Percentiles rank a stretch among this genome's conserved stretches.
These are phyloP conservation scores for Recurvirostra avosetta DNA, from an alignment of 2,113 vertebrate genomes.

Conservation along the genomic window DNA sequence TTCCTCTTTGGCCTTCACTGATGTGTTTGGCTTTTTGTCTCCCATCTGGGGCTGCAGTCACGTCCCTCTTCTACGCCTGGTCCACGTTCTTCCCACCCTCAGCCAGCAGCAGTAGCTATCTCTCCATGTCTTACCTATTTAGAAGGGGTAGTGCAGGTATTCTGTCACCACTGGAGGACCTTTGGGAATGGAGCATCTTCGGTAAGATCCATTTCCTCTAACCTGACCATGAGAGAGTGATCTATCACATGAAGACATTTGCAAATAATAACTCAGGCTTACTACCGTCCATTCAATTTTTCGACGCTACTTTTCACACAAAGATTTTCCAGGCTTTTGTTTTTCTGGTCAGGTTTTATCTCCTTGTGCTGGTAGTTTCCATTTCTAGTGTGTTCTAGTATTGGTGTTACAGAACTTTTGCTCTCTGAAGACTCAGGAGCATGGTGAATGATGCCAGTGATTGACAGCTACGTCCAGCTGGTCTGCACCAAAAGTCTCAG, in stretches of 20 bases:
- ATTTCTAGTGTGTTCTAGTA: neutral
- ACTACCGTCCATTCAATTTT: neutral
- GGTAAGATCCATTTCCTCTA: neutral
- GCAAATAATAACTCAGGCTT: neutral
- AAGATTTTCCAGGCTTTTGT: neutral
- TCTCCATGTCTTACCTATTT: neutral
- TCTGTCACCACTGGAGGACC: neutral
- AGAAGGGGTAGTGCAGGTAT: neutral
- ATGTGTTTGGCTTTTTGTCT: neutral
- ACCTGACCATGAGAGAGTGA: neutral
- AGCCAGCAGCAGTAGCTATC: neutral
- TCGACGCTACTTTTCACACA: neutral
- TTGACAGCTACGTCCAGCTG: neutral
- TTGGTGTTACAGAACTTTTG: neutral
- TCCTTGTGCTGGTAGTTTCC: neutral
- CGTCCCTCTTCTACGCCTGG: neutral
- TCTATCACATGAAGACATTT: neutral
- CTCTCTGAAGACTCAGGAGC: neutral
- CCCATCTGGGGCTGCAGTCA: rapidly evolving
- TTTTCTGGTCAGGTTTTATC: neutral
- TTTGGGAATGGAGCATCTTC: neutral
- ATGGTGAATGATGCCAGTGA: neutral
- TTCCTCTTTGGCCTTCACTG: neutral
- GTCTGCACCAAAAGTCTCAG: neutral
- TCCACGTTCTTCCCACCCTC: neutral